Evolutionary conservation across 2,888 invertebrate genomes (phyloP).

Genomic region (Dichetophora obliterata): DNA sequence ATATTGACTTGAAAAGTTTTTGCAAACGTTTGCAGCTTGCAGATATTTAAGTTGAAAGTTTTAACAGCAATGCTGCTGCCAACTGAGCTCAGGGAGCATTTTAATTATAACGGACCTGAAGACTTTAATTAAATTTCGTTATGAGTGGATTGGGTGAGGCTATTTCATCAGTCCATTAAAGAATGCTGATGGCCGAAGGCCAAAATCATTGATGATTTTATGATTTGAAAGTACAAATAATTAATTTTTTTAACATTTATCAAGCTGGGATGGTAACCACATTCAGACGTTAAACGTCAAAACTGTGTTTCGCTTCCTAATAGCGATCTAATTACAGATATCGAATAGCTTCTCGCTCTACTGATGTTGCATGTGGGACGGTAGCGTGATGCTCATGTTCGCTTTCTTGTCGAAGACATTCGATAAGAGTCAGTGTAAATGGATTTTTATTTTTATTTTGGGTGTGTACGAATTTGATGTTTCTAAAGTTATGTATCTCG

Average conservation of each 20-base stretch:
- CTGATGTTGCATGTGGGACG: conserved; percentile 14
- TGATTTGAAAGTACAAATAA: conserved; percentile 18
- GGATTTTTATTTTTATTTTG: conserved; percentile 6
- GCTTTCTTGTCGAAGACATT: conserved; percentile 25
- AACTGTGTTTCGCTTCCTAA: conserved; percentile 22
- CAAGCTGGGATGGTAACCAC: conserved; percentile 24
- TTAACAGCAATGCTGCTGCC: too few relatives aligned
- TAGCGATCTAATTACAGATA: conserved; percentile 40
- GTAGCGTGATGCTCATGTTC: conserved; percentile 6
- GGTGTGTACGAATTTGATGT: conserved; percentile 24
- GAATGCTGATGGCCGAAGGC: not conserved
- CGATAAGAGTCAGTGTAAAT: not conserved
- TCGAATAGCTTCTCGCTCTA: not conserved
- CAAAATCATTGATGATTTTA: conserved; percentile 1
- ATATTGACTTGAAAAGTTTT: too few relatives aligned
- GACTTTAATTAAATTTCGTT: too few relatives aligned
- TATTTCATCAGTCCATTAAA: too few relatives aligned
- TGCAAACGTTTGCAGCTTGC: too few relatives aligned
- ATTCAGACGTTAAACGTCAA: conserved; percentile 19
- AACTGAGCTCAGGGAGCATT: too few relatives aligned
- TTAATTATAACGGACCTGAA: too few relatives aligned
- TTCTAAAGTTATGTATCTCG: not conserved
- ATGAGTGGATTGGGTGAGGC: too few relatives aligned
- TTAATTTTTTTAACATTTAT: conserved; percentile 18
- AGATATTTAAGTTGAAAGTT: too few relatives aligned